Evolutionary conservation across 2,113 vertebrate genomes (phyloP), one percentile per base, ranked within the genome.

Genomic region (Melanerpes aurifrons): DNA sequence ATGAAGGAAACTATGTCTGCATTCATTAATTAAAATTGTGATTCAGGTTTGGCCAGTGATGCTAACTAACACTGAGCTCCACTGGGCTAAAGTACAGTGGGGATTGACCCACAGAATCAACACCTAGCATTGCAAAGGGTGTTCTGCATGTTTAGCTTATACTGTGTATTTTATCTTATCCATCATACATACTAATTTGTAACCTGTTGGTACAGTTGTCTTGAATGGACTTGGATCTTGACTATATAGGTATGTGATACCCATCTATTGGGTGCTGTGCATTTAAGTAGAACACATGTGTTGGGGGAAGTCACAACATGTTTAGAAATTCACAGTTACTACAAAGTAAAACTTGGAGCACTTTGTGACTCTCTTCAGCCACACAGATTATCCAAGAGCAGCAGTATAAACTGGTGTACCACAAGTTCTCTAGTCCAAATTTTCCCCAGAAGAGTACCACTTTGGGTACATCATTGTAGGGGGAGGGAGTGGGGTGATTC

Each of bases 121-220:
- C 45, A 64, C 35, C 2, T 68, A 43, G 19, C 7, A 1, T 7
- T 82, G 53, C 24, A 26, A 92, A 35, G 20, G 54, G 14, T 72
- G 77, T 53, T 87, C 76, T 88, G 90, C 90, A 90, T 82, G 69
- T 84, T 69, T 88, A 82, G 15, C 56, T 94, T 72, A 13, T 43
- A 12, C 15, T 28, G n/a, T 72, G 50, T 87, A 20, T 84, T 89
- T 83, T 86, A 82, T 31, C 74, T 72, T 57, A 54, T 72, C 67
- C 56, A 19, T 90, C 28, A 7, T 22, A n/a, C 62, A n/a, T 72
- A 72, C 31, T 21, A 9, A 35, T 64, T 28, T 81, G 62, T 96
- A 74, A 92, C 56, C 37, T 17, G 2, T 26, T 69, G 69, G 53
- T 77, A 32, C 28, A 58, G 43, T 87, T 91, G 54, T 88, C 26